Evolutionary conservation across 1,140 invertebrate species (phyloP).

Genomic region (Mactra quadrangularis): DNA sequence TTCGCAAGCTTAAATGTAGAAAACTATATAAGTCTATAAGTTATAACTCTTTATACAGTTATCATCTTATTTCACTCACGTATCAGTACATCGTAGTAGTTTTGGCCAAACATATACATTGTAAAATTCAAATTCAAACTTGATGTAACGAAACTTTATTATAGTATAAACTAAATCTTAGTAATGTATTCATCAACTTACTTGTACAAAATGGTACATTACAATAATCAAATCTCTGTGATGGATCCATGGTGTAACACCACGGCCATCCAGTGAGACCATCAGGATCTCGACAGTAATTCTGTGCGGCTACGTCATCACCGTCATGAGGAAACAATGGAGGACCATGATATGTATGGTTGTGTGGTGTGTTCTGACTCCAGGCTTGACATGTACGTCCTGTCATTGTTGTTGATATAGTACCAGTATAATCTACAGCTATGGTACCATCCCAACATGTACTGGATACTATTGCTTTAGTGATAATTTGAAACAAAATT

Average conservation of each 20-base stretch:
- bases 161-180: too few species aligned
- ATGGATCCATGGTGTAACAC: slow-evolving; percentile 35
- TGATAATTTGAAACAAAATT: too few species aligned
- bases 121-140: too few species aligned
- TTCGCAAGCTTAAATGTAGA: too few species aligned
- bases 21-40: too few species aligned
- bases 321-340: slow-evolving; percentile 33
- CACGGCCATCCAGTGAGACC: slow-evolving; percentile 5
- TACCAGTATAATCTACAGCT: slow-evolving; percentile 43
- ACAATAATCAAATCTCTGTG: slow-evolving; percentile 1
- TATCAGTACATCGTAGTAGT: too few species aligned
- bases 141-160: too few species aligned
- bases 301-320: slow-evolving; percentile 28
- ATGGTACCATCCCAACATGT: slow-evolving; percentile 38
- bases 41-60: too few species aligned
- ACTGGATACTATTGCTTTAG: neutral
- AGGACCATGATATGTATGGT: slow-evolving; percentile 3
- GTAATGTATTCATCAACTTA: too few species aligned
- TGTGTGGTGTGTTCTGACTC: slow-evolving; percentile 32
- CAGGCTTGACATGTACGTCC: slow-evolving; percentile 43
- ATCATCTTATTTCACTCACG: too few species aligned
- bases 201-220: slow-evolving; percentile 34
- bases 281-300: slow-evolving; percentile 46
- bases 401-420: slow-evolving; percentile 12
- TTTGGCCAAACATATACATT: too few species aligned